phyloP scores from a whole-genome alignment of 2,888 invertebrate genomes.

The Lasioglossum vierecki region DNA sequence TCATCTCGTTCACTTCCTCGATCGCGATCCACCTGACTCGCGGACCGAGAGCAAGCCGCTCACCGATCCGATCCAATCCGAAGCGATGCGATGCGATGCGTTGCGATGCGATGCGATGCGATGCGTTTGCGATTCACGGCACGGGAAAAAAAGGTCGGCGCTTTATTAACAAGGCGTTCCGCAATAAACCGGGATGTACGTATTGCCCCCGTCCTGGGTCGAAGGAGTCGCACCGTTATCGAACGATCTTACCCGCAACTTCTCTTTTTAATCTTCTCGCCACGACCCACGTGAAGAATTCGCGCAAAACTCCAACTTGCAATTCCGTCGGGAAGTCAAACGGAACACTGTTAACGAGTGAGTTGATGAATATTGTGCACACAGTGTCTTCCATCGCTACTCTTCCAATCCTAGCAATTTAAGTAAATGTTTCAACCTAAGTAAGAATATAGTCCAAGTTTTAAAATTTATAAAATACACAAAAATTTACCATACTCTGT shows the following conservation, averaged over 20 bases:
- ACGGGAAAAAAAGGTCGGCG: slow-evolving; percentile 56
- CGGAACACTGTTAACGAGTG: too few species aligned
- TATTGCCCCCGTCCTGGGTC: slow-evolving; percentile 65
- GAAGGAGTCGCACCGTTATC: slow-evolving; percentile 73
- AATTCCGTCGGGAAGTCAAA: background rate
- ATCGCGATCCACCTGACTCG: slow-evolving; percentile 24
- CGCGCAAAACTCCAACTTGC: background rate
- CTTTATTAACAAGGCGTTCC: slow-evolving; percentile 77
- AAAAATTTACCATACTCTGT: too few species aligned
- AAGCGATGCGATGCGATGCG: background rate
- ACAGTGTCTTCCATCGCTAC: background rate
- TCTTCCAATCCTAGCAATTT: too few species aligned
- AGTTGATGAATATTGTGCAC: background rate
- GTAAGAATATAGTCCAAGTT: too few species aligned
- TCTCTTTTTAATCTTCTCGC: slow-evolving; percentile 51
- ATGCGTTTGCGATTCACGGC: slow-evolving; percentile 37
- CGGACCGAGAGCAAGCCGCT: slow-evolving; percentile 12
- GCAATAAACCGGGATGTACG: slow-evolving; percentile 70
- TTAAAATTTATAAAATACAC: too few species aligned
- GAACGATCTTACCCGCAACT: slow-evolving; percentile 71
- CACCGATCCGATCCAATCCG: slow-evolving; percentile 21
- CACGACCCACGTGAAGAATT: background rate
- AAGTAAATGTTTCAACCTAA: too few species aligned
- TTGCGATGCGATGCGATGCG: background rate
- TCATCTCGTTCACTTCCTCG: slow-evolving; percentile 63